phyloP scores from a whole-genome alignment of 2,888 invertebrate species.

The Oxystoma pomonae region DNA sequence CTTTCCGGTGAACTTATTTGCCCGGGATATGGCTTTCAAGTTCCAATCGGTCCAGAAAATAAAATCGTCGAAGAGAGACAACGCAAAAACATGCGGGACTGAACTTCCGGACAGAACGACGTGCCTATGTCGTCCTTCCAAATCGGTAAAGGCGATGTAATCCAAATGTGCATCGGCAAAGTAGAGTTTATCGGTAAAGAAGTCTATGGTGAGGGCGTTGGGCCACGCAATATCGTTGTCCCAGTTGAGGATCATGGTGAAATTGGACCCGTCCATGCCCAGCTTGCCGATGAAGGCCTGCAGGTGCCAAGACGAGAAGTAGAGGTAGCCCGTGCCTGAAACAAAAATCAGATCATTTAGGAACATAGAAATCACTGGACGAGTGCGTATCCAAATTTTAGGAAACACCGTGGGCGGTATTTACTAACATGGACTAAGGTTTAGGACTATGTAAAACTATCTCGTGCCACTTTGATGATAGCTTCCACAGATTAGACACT shows the following conservation, averaged over 20 bases:
- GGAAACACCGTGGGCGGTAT: too few species aligned
- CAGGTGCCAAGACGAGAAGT: slow-evolving; percentile 94
- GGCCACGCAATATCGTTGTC: slow-evolving; percentile 98
- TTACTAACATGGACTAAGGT: too few species aligned
- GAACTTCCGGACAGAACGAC: slow-evolving; percentile 72
- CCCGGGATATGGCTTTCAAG: slow-evolving; percentile 83
- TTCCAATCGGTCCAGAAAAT: slow-evolving; percentile 99
- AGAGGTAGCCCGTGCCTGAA: slow-evolving; percentile 72
- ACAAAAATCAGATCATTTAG: too few species aligned
- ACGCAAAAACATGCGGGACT: slow-evolving; percentile 94
- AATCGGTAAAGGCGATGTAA: slow-evolving; percentile 91
- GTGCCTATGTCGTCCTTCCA: slow-evolving; percentile 86
- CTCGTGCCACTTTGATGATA: too few species aligned
- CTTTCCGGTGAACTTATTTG: slow-evolving; percentile 86
- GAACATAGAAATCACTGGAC: too few species aligned
- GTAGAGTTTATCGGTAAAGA: slow-evolving; percentile 90
- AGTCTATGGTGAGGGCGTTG: slow-evolving; percentile 94
- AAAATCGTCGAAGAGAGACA: slow-evolving; percentile 89
- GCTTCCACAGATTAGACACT: too few species aligned
- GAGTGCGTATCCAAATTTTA: too few species aligned
- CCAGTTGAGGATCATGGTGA: slow-evolving; percentile 83
- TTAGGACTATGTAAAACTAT: too few species aligned
- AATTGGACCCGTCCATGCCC: slow-evolving; percentile 94
- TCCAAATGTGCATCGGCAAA: slow-evolving; percentile 99
- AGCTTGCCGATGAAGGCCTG: slow-evolving; percentile 95